Conservation (phyloP, 2,797 vertebrate genomes). For the Syngnathus acus region DNA sequence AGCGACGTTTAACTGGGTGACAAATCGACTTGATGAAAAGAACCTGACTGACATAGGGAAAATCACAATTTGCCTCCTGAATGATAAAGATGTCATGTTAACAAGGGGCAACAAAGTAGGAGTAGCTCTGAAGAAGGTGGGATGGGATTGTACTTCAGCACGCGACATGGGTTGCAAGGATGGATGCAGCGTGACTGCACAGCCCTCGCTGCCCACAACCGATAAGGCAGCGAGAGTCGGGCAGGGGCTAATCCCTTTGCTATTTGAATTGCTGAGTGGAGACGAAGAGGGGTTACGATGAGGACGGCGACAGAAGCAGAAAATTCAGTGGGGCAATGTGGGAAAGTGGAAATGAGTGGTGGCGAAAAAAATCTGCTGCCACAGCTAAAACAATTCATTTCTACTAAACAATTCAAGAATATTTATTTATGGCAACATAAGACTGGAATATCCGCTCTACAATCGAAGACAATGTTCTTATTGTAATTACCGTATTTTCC, state of each 20-base stretch:
- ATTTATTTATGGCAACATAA: not conserved
- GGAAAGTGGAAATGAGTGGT: slow-evolving; percentile 14
- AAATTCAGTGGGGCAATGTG: slow-evolving; percentile 6
- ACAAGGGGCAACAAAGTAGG: slow-evolving; percentile 30
- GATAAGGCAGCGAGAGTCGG: slow-evolving; percentile 55
- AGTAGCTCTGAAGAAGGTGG: not conserved
- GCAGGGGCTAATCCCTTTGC: slow-evolving; percentile 50
- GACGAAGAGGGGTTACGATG: slow-evolving; percentile 40
- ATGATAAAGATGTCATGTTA: slow-evolving; percentile 43
- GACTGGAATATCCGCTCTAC: slow-evolving; percentile 15
- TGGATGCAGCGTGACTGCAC: slow-evolving; percentile 38
- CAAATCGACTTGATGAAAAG: slow-evolving; percentile 32
- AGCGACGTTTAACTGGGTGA: not conserved
- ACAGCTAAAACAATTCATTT: slow-evolving; percentile 9
- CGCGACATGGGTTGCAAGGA: slow-evolving; percentile 36
- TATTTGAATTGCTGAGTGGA: slow-evolving; percentile 49
- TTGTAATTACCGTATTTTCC: slow-evolving; percentile 37
- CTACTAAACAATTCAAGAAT: not conserved
- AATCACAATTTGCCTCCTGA: slow-evolving; percentile 40
- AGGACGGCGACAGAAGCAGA: slow-evolving; percentile 32
- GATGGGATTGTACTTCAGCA: slow-evolving; percentile 16
- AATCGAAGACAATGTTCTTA: slow-evolving; percentile 38
- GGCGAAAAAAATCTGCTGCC: slow-evolving; percentile 7
- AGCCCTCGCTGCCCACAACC: slow-evolving; percentile 44
- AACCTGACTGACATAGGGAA: slow-evolving; percentile 34